A percentile compares a stretch with the other conserved stretches of the same genome.
phyloP scores from a whole-genome alignment of 1,140 invertebrate species.

The Gonioctena quinquepunctata region DNA sequence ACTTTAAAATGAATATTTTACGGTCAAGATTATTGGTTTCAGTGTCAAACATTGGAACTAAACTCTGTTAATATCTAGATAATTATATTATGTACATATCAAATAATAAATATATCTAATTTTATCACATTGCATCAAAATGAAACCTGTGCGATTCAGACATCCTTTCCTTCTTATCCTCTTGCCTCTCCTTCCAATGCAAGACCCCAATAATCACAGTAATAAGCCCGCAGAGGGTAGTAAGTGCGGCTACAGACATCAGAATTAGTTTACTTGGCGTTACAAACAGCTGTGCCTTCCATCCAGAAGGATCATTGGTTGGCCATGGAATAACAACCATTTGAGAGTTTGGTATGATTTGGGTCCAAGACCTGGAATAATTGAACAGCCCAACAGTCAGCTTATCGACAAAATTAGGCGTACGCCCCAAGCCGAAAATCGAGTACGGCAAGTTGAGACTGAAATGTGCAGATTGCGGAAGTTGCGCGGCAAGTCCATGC shows the following conservation, averaged over 20 bases:
- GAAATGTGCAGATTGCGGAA: constrained; percentile 91
- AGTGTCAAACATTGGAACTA: no score
- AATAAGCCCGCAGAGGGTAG: constrained; percentile 85
- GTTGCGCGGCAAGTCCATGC: constrained; percentile 78
- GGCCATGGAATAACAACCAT: constrained; percentile 94
- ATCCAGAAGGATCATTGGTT: constrained; percentile 73
- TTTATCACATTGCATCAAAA: constrained; percentile 73
- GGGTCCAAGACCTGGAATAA: constrained; percentile 76
- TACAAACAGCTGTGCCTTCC: constrained; percentile 93
- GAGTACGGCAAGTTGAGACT: constrained; percentile 92
- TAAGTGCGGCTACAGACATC: constrained; percentile 86
- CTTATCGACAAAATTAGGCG: constrained; percentile 95
- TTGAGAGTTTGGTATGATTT: constrained; percentile 95
- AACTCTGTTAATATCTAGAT: no score
- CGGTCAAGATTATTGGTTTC: no score
- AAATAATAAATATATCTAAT: background rate
- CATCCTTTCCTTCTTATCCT: constrained; percentile 88
- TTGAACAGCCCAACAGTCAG: constrained; percentile 81
- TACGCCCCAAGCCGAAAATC: constrained; percentile 93
- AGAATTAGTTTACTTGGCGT: constrained; percentile 94
- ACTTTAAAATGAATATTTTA: no score
- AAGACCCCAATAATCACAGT: constrained; percentile 82
- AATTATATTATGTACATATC: no score
- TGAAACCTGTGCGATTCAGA: constrained; percentile 88
- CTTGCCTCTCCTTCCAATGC: constrained; percentile 91